A percentile compares a stretch with the other conserved stretches of the same genome.
Evolutionary conservation across 2,113 vertebrate species (phyloP).

Genomic region (Perccottus glenii): DNA sequence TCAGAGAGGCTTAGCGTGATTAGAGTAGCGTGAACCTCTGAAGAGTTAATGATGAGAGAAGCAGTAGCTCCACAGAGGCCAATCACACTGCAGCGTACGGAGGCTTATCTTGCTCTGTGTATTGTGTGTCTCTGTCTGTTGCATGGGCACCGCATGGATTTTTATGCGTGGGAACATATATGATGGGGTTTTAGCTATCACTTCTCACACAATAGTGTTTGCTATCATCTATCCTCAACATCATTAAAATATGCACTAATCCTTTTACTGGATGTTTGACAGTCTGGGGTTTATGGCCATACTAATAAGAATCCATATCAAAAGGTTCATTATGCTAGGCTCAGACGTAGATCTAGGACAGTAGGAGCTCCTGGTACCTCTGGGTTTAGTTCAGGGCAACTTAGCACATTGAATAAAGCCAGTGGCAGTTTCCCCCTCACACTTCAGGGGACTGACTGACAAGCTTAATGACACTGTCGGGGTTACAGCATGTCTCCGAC

Average conservation of each 20-base stretch:
- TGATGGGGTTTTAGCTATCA: constrained; percentile 59
- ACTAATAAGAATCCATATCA: constrained; percentile 53
- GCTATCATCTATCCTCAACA: constrained; percentile 47
- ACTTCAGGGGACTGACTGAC: constrained; percentile 67
- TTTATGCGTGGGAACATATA: constrained; percentile 59
- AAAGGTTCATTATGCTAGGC: constrained; percentile 63
- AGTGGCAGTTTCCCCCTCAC: constrained; percentile 34
- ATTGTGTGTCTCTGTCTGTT: constrained; percentile 39
- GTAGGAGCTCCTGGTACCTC: constrained; percentile 47
- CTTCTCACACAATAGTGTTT: constrained; percentile 52
- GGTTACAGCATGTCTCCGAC: constrained; percentile 65
- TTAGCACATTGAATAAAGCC: constrained; percentile 39
- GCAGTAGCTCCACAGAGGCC: constrained; percentile 73
- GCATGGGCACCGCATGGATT: constrained; percentile 23
- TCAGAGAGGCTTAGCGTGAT: constrained; percentile 74
- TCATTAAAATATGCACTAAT: constrained; percentile 59
- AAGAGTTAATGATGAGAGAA: constrained; percentile 78
- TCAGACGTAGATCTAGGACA: constrained; percentile 44
- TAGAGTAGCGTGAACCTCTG: constrained; percentile 69
- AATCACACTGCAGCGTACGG: constrained; percentile 66
- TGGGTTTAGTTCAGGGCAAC: constrained; percentile 47
- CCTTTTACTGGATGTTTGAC: constrained; percentile 56
- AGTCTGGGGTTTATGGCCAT: constrained; percentile 55
- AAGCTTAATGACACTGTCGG: constrained; percentile 74
- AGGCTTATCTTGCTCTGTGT: constrained; percentile 60